Evolutionary conservation across 2,797 vertebrate species (phyloP).

Genomic region (Oreochromis mossambicus): DNA sequence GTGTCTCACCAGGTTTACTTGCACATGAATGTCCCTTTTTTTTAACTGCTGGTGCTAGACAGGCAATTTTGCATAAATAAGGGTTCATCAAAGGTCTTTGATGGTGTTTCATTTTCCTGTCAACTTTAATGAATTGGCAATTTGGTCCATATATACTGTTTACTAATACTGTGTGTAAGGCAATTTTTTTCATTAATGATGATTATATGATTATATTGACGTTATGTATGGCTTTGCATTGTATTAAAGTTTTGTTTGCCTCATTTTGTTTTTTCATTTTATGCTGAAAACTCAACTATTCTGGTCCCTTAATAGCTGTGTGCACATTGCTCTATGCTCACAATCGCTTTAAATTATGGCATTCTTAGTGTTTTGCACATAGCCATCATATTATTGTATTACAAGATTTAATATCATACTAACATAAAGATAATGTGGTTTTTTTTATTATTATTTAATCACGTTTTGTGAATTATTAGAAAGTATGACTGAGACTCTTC

Average conservation of each 20-base stretch:
- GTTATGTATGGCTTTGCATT: neutral
- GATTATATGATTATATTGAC: neutral
- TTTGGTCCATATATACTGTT: neutral
- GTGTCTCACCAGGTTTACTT: constrained; percentile 53
- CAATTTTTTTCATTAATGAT: neutral
- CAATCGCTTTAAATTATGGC: neutral
- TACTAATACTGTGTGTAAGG: neutral
- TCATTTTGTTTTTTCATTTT: neutral
- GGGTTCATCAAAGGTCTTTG: constrained; percentile 32
- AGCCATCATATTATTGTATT: neutral
- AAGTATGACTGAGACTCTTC: neutral
- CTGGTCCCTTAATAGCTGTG: neutral
- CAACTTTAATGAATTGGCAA: constrained; percentile 38
- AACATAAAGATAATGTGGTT: neutral
- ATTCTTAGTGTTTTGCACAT: neutral
- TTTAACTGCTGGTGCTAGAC: constrained; percentile 20
- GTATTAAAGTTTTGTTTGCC: neutral
- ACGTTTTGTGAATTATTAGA: neutral
- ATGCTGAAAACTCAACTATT: neutral
- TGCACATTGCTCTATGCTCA: neutral
- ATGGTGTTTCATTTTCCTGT: constrained; percentile 51
- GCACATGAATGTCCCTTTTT: constrained; percentile 38
- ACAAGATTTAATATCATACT: neutral
- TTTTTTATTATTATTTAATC: neutral
- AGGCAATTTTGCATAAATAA: constrained; percentile 6